Conservation (phyloP, 2,888 invertebrate species). For the Isoperla grammatica region DNA sequence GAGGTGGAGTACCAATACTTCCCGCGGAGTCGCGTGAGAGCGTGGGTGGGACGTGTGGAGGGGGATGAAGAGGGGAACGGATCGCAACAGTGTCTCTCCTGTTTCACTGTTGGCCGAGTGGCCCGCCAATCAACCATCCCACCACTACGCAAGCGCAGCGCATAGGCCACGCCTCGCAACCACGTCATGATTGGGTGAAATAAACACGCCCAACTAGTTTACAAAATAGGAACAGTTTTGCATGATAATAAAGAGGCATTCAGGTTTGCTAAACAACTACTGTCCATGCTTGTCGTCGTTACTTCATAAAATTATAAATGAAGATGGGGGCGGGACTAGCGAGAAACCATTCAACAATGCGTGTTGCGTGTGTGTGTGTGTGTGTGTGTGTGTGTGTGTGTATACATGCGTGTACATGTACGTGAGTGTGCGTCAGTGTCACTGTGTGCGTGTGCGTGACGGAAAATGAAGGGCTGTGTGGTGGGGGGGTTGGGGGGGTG, state of each 20-base stretch:
- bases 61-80: slow-evolving; percentile 13
- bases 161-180: neutral
- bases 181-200: neutral
- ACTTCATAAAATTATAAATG: too few species aligned
- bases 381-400: too few species aligned
- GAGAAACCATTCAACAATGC: too few species aligned
- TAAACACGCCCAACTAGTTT: neutral
- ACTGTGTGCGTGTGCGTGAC: too few species aligned
- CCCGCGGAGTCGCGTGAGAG: slow-evolving; percentile 19
- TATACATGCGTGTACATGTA: too few species aligned
- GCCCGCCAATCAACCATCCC: slow-evolving; percentile 3
- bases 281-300: too few species aligned
- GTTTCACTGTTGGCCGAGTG: slow-evolving; percentile 12
- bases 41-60: slow-evolving; percentile 15
- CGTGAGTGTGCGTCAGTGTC: too few species aligned
- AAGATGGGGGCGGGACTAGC: too few species aligned
- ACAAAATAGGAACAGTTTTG: neutral
- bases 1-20: slow-evolving; percentile 19
- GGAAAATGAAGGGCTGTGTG: too few species aligned
- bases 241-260: neutral
- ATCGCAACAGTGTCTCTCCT: slow-evolving; percentile 20
- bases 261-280: too few species aligned
- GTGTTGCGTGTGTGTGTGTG: too few species aligned
- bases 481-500: too few species aligned
- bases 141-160: slow-evolving; percentile 2